Percentiles rank a stretch among this genome's conserved stretches.
These are phyloP conservation scores for Anoplophora glabripennis DNA, from an alignment of 1,140 invertebrate species.

Conservation along the genomic window DNA sequence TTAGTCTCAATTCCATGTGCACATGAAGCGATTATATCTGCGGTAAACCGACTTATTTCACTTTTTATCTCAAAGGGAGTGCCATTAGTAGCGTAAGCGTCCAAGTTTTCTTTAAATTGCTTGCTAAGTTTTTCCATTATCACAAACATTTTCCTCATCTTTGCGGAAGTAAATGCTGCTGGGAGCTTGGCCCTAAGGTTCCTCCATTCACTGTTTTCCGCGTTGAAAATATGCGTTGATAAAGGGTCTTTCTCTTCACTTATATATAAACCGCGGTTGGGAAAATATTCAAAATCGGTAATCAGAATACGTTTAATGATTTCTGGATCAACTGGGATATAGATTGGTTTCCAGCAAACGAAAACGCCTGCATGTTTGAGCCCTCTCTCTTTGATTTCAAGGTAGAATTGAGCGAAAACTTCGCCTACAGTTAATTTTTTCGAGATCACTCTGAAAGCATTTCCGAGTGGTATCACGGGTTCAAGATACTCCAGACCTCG, in stretches of 20 bases:
- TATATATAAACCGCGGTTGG: constrained; percentile 46
- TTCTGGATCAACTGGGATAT: constrained; percentile 49
- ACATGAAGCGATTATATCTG: constrained; percentile 7
- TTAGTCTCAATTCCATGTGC: constrained; percentile 53
- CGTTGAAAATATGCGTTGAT: constrained; percentile 50
- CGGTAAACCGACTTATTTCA: no score
- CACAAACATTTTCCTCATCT: no score
- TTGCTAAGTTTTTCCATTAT: no score
- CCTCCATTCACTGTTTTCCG: constrained; percentile 52
- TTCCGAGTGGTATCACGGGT: constrained; percentile 15
- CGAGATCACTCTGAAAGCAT: background rate
- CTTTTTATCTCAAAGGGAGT: no score
- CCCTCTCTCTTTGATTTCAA: constrained; percentile 36
- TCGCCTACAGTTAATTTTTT: background rate
- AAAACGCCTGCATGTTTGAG: constrained; percentile 23
- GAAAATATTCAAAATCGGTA: constrained; percentile 52
- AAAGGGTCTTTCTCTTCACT: constrained; percentile 51
- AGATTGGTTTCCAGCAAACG: constrained; percentile 21
- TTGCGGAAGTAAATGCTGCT: constrained; percentile 52
- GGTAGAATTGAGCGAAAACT: constrained; percentile 32
- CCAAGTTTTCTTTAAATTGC: no score
- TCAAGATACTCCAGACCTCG: constrained; percentile 18
- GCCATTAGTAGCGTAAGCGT: no score
- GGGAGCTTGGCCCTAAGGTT: constrained; percentile 49
- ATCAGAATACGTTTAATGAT: constrained; percentile 51